Conservation (phyloP, 2,113 vertebrate genomes). For the Capreolus pygargus region DNA sequence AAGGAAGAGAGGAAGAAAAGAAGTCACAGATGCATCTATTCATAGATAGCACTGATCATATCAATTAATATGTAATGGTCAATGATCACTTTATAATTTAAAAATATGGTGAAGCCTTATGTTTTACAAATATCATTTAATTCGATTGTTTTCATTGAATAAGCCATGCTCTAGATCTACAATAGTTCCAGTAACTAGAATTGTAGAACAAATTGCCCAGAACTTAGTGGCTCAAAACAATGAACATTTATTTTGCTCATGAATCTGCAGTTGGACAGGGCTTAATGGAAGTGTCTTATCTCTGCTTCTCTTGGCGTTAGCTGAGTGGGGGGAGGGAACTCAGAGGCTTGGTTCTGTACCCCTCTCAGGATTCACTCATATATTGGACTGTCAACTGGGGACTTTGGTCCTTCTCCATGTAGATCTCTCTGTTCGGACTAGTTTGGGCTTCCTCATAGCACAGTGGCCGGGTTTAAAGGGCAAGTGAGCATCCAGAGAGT, state of each 20-base stretch:
- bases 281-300: neutral
- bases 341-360: neutral
- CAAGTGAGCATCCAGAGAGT: neutral
- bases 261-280: neutral
- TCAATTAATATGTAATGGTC: neutral
- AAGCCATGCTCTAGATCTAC: neutral
- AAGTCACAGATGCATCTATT: neutral
- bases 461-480: neutral
- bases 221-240: neutral
- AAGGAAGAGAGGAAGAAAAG: neutral
- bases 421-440: neutral
- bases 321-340: neutral
- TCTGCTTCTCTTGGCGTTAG: neutral
- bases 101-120: neutral
- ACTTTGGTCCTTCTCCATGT: neutral
- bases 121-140: neutral
- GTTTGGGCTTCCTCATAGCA: neutral
- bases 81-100: neutral
- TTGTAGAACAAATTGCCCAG: neutral
- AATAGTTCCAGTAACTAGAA: neutral
- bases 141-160: neutral
- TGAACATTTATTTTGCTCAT: neutral
- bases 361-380: neutral
- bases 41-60: neutral
- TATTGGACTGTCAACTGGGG: neutral